Evolutionary conservation across 2,888 invertebrate genomes (phyloP).

Genomic region (Leptinotarsa rubiginosa): DNA sequence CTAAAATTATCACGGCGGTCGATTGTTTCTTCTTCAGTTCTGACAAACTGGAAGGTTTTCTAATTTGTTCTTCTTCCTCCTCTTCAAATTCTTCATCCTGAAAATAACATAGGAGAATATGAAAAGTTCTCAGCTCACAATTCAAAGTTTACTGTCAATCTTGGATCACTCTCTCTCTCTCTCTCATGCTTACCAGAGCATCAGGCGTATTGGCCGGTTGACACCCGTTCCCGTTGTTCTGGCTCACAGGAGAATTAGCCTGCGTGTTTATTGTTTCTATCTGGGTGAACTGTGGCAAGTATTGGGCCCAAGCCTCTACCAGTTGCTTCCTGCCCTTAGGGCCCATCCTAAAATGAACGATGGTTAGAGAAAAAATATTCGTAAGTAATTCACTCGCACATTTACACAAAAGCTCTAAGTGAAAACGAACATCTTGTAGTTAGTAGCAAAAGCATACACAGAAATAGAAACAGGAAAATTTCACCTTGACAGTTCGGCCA

Average conservation of each 20-base stretch:
- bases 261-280: slow-evolving; percentile 83
- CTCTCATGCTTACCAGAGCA: slow-evolving; percentile 46
- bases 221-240: slow-evolving; percentile 65
- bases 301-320: slow-evolving; percentile 97
- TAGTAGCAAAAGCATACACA: not conserved
- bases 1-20: slow-evolving; percentile 94
- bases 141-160: not conserved
- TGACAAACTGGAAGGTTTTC: slow-evolving; percentile 86
- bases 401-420: not conserved
- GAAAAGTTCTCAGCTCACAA: not conserved
- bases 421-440: not conserved
- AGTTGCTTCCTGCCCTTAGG: slow-evolving; percentile 91
- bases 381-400: not conserved
- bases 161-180: no score
- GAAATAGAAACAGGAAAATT: slow-evolving; percentile 17
- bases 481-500: slow-evolving; percentile 82
- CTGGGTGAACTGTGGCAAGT: slow-evolving; percentile 88
- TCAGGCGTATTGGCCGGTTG: slow-evolving; percentile 54
- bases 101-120: slow-evolving; percentile 28
- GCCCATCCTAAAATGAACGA: slow-evolving; percentile 74
- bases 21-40: slow-evolving; percentile 95
- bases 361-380: not conserved
- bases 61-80: slow-evolving; percentile 87
- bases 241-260: slow-evolving; percentile 66
- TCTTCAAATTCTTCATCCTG: slow-evolving; percentile 84